Conservation (phyloP, 2,888 invertebrate genomes). For the Folsomia manolachei region DNA sequence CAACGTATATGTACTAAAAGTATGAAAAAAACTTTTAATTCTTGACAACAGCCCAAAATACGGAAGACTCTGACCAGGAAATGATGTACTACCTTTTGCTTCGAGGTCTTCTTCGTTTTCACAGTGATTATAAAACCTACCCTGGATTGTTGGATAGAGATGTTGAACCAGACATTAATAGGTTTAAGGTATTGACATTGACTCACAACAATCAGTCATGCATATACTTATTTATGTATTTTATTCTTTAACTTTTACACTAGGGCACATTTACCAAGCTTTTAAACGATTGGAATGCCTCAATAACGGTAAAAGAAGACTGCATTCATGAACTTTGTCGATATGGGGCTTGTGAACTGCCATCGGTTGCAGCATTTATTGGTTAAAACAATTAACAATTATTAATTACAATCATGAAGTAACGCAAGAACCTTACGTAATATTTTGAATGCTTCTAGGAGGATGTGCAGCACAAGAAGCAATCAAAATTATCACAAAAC, state of each 20-base stretch:
- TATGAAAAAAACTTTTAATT: no score
- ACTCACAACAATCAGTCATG: neutral
- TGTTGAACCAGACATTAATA: constrained; percentile 84
- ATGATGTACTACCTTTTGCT: constrained; percentile 87
- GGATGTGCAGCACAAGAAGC: constrained; percentile 95
- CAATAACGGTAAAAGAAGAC: constrained; percentile 75
- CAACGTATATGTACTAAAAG: no score
- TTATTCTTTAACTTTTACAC: constrained; percentile 8
- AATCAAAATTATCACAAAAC: constrained; percentile 90
- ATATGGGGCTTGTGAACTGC: constrained; percentile 91
- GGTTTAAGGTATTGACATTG: constrained; percentile 65
- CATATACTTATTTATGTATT: neutral
- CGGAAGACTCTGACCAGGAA: constrained; percentile 80
- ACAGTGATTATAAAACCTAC: constrained; percentile 79
- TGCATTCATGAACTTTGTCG: constrained; percentile 92
- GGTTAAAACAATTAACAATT: constrained; percentile 56
- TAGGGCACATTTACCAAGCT: constrained; percentile 66
- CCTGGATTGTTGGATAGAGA: constrained; percentile 82
- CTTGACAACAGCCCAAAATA: constrained; percentile 62
- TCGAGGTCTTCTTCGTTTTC: constrained; percentile 86
- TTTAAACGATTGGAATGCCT: constrained; percentile 80
- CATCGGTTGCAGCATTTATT: constrained; percentile 87
- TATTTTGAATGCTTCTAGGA: constrained; percentile 57
- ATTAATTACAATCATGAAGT: neutral
- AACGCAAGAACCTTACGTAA: no score